Percentiles rank a stretch among this genome's conserved stretches.
Evolutionary conservation across 2,797 vertebrate species (phyloP).

Genomic region (Urosaurus nigricauda): DNA sequence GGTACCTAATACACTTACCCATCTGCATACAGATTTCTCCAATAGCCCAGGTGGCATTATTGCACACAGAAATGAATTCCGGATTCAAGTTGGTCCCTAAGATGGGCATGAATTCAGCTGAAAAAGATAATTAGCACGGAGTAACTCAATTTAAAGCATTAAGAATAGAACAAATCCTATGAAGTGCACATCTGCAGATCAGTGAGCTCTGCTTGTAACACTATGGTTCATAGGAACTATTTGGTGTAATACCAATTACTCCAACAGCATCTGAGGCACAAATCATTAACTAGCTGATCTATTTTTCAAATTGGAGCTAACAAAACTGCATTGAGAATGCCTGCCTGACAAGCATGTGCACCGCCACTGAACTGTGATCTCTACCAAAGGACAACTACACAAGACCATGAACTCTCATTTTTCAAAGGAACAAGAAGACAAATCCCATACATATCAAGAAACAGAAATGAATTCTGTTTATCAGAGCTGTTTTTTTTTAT

Average conservation of each 20-base stretch:
- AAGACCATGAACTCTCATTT: neutral
- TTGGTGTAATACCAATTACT: neutral
- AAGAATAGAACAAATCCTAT: neutral
- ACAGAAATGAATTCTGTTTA: too few relatives aligned
- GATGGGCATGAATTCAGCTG: conserved; percentile 96
- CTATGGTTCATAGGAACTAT: too few relatives aligned
- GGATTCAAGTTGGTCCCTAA: conserved; percentile 94
- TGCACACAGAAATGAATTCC: conserved; percentile 95
- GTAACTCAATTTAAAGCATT: neutral
- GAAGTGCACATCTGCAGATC: neutral
- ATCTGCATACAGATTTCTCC: conserved; percentile 98
- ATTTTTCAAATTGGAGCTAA: too few relatives aligned
- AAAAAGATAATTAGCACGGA: conserved; percentile 19
- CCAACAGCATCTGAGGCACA: neutral
- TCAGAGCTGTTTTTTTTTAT: too few relatives aligned
- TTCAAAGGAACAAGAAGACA: conserved; percentile 2
- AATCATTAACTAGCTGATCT: neutral
- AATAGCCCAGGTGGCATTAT: conserved; percentile 96
- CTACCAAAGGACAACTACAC: neutral
- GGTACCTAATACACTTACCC: conserved; percentile 81
- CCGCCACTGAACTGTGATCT: neutral
- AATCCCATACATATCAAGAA: conserved; percentile 28
- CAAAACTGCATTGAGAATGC: neutral
- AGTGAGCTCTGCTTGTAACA: neutral
- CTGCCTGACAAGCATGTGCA: neutral